phyloP scores from a whole-genome alignment of 2,797 vertebrate genomes.

The Sebastes iracundus region DNA sequence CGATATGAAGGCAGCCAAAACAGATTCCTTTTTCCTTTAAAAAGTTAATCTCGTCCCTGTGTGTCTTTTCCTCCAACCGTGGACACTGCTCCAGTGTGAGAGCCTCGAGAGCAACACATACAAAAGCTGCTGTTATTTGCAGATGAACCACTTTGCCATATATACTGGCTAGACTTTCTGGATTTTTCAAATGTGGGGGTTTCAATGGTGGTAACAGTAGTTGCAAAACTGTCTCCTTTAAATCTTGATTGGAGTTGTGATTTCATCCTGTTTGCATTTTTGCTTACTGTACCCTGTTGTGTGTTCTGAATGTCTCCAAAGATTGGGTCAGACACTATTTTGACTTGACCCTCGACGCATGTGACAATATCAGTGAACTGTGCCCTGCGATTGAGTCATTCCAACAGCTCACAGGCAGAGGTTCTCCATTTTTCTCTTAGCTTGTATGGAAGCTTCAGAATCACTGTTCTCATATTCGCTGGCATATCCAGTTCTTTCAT shows the following conservation, averaged over 20 bases:
- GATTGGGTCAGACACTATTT: slow-evolving; percentile 15
- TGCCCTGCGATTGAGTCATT: background rate
- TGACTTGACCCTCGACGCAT: slow-evolving; percentile 22
- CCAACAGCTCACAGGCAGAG: background rate
- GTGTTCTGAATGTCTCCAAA: slow-evolving; percentile 15
- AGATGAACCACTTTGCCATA: background rate
- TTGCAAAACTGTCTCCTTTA: slow-evolving; percentile 11
- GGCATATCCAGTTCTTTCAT: background rate
- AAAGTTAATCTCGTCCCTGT: background rate
- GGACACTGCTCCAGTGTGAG: background rate
- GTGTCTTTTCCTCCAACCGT: background rate
- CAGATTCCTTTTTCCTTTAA: slow-evolving; percentile 4
- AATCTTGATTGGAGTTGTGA: background rate
- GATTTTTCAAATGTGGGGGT: background rate
- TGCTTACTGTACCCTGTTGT: background rate
- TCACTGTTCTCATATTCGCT: background rate
- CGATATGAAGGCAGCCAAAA: background rate
- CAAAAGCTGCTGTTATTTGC: background rate
- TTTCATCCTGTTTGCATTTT: background rate
- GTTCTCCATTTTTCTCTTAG: background rate
- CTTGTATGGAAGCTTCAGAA: background rate
- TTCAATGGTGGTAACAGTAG: background rate
- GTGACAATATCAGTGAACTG: slow-evolving; percentile 16
- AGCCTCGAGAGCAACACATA: background rate
- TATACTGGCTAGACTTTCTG: background rate